These are phyloP conservation scores for Cheilosia scutellata DNA, from an alignment of 2,888 invertebrate genomes.

Conservation along the genomic window DNA sequence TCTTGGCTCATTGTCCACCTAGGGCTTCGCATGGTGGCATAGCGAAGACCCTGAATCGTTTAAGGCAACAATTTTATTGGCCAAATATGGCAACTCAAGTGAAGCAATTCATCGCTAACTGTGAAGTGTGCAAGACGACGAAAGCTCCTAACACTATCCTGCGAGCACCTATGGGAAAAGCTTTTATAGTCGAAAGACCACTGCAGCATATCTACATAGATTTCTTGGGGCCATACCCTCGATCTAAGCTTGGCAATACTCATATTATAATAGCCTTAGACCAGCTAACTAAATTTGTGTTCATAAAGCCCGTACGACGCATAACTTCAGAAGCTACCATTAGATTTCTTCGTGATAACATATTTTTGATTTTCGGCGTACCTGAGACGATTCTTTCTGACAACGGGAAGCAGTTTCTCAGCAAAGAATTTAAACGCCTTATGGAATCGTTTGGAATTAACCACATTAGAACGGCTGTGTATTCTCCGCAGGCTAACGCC, in stretches of 20 bases:
- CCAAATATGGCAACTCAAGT: constrained; percentile 15
- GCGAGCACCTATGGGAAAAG: not conserved
- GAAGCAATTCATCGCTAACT: not conserved
- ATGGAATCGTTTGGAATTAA: not conserved
- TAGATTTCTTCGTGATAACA: not conserved
- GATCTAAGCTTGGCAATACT: not conserved
- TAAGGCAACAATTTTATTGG: not conserved
- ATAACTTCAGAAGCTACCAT: not conserved
- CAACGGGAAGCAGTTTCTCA: too few species aligned
- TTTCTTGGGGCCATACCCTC: not conserved
- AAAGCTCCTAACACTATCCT: not conserved
- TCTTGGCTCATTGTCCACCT: constrained; percentile 3
- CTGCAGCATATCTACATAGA: not conserved
- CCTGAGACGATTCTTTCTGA: not conserved
- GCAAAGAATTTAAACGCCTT: not conserved
- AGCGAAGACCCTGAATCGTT: not conserved
- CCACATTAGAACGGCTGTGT: not conserved
- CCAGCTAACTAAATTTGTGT: not conserved
- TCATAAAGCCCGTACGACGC: not conserved
- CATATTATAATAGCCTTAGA: not conserved
- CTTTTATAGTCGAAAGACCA: not conserved
- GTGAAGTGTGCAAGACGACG: not conserved
- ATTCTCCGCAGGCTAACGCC: too few species aligned
- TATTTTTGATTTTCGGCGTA: not conserved
- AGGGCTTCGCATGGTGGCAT: not conserved